phyloP scores from a whole-genome alignment of 2,797 vertebrate species.

The Galagoides demidoff region DNA sequence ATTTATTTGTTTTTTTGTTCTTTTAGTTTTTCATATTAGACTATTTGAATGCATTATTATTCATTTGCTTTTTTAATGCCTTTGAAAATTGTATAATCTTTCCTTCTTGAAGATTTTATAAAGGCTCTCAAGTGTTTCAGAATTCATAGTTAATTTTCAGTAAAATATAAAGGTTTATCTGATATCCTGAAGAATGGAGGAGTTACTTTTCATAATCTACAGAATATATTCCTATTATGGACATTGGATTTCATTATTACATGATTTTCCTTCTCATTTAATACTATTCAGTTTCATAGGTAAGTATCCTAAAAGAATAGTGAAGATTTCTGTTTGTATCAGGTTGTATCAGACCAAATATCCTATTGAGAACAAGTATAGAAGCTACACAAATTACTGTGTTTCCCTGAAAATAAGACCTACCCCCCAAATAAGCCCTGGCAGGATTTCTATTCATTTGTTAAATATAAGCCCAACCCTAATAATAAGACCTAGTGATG shows the following conservation, averaged over 20 bases:
- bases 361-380: background rate
- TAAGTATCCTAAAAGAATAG: background rate
- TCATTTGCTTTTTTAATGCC: background rate
- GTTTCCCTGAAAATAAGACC: too few relatives aligned
- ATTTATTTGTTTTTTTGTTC: background rate
- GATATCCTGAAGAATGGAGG: background rate
- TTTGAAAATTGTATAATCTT: background rate
- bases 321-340: background rate
- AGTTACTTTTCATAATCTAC: background rate
- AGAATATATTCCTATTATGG: background rate
- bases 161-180: constrained; percentile 36
- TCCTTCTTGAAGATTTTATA: constrained; percentile 16
- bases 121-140: constrained; percentile 1
- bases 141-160: constrained; percentile 19
- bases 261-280: constrained; percentile 23
- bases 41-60: background rate
- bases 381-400: background rate
- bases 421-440: too few relatives aligned
- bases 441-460: too few relatives aligned
- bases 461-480: too few relatives aligned
- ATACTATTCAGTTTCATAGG: background rate
- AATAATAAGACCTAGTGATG: too few relatives aligned
- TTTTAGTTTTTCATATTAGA: background rate
- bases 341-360: constrained; percentile 1
- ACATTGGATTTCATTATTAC: background rate